A percentile compares a stretch with the other conserved stretches of the same genome.
Conservation (phyloP, 1,140 invertebrate genomes). For the Cydia fagiglandana region DNA sequence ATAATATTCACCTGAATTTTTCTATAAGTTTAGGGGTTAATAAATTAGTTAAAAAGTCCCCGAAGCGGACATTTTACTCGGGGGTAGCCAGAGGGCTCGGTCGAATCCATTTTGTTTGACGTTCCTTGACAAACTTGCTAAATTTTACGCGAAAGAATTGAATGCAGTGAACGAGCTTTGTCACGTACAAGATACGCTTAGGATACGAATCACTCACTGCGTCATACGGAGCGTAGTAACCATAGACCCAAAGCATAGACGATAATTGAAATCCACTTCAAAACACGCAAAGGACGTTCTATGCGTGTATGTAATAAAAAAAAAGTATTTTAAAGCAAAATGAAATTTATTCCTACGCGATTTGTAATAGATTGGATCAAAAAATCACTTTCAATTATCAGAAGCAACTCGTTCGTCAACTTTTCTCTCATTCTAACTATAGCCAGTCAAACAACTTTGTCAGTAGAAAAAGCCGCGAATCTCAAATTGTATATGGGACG, state of each 20-base stretch:
- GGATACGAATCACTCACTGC: not conserved
- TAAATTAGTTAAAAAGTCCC: conserved; percentile 33
- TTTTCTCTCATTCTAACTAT: no score
- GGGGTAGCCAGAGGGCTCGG: conserved; percentile 32
- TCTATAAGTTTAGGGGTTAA: conserved; percentile 43
- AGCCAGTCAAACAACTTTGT: no score
- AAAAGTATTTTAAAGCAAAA: no score
- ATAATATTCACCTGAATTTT: conserved; percentile 64
- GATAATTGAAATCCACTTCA: not conserved
- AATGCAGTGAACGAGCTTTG: not conserved
- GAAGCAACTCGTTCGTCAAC: no score
- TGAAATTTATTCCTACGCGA: no score
- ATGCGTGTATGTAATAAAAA: no score
- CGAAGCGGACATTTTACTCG: conserved; percentile 74
- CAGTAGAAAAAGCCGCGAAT: no score
- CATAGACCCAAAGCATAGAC: conserved; percentile 16
- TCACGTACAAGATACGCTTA: not conserved
- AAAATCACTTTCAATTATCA: no score
- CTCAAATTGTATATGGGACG: no score
- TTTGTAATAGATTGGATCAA: no score
- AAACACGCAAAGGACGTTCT: not conserved
- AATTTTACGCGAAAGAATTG: not conserved
- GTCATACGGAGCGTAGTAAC: conserved; percentile 3
- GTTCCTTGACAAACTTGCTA: conserved; percentile 30
- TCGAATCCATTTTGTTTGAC: conserved; percentile 34